A percentile compares a stretch with the other conserved stretches of the same genome.
Conservation (phyloP, 2,113 vertebrate species). For the Rattus rattus region DNA sequence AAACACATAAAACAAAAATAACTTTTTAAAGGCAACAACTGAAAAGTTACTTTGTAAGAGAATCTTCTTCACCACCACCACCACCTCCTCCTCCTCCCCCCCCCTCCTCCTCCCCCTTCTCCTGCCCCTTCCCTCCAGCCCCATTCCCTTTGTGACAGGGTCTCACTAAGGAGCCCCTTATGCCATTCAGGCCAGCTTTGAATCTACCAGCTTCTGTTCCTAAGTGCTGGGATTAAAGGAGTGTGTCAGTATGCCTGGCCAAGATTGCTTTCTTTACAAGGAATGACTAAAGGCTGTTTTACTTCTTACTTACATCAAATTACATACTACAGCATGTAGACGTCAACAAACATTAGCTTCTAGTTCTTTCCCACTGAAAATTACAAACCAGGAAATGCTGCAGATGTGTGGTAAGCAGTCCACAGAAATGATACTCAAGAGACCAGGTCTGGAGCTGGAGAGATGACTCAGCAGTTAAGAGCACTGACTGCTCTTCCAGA, state of each 20-base stretch:
- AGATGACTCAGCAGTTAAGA: no score
- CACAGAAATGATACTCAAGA: neutral
- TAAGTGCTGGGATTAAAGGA: neutral
- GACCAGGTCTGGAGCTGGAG: neutral
- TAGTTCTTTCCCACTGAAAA: constrained; percentile 64
- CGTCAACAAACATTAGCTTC: constrained; percentile 60
- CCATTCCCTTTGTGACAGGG: neutral
- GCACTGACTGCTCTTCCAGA: no score
- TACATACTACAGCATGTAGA: constrained; percentile 9
- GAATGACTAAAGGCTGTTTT: constrained; percentile 39
- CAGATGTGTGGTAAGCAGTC: neutral
- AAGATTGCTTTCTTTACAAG: constrained; percentile 28
- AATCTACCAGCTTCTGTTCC: neutral
- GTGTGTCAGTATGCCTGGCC: neutral
- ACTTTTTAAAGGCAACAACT: neutral
- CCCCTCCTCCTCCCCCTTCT: no score
- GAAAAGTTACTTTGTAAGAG: constrained; percentile 51
- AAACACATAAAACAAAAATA: neutral
- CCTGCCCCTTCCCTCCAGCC: no score
- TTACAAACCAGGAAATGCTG: neutral
- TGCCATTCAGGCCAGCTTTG: no score
- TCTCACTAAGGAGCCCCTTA: neutral
- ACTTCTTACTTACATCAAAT: constrained; percentile 62
- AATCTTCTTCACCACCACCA: no score
- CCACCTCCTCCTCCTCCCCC: no score